phyloP scores from a whole-genome alignment of 1,140 invertebrate genomes.

The Heliconius hewitsoni region DNA sequence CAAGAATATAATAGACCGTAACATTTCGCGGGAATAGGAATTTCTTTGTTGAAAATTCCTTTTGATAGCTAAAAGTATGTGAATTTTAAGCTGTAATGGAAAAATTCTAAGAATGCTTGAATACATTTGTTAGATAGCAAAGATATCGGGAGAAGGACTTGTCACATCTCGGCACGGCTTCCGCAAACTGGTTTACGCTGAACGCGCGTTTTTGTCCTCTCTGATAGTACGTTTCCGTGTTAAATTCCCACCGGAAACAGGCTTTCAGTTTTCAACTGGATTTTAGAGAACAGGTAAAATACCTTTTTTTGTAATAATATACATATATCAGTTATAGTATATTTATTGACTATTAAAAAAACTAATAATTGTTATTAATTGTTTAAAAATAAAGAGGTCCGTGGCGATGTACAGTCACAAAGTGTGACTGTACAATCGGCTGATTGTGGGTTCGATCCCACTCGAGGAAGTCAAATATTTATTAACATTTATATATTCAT shows the following conservation, averaged over 20 bases:
- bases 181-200: slow-evolving; percentile 52
- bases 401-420: no score
- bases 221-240: slow-evolving; percentile 68
- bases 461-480: no score
- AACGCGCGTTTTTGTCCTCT: slow-evolving; percentile 58
- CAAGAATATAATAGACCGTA: slow-evolving; percentile 51
- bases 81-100: slow-evolving; percentile 28
- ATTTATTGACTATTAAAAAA: no score
- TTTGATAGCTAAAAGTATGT: slow-evolving; percentile 43
- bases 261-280: slow-evolving; percentile 64
- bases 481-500: no score
- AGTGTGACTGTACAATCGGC: no score
- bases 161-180: slow-evolving; percentile 45
- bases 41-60: slow-evolving; percentile 54
- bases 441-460: no score
- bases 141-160: slow-evolving; percentile 38
- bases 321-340: no score
- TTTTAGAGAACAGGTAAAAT: slow-evolving; percentile 38
- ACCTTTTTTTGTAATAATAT: slow-evolving; percentile 6
- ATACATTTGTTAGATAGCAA: slow-evolving; percentile 20
- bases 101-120: slow-evolving; percentile 27
- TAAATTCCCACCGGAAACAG: slow-evolving; percentile 60
- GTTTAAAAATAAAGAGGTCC: no score
- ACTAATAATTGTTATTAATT: neutral
- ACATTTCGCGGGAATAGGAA: slow-evolving; percentile 48